These are phyloP conservation scores for Standfussiana lucernea DNA, from an alignment of 2,888 invertebrate genomes.

Conservation along the genomic window DNA sequence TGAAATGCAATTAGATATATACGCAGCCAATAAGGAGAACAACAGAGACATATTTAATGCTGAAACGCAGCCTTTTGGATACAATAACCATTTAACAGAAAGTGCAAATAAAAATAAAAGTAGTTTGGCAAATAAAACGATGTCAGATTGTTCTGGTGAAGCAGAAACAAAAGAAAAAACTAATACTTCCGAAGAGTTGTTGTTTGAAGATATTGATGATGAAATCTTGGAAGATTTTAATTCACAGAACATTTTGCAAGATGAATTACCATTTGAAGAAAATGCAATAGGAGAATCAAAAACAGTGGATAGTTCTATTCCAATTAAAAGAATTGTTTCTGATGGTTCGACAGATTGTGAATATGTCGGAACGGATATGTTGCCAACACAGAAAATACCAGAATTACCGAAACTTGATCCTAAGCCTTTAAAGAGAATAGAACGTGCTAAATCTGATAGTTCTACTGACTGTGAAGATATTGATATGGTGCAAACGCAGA, in stretches of 20 bases:
- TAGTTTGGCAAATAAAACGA: conserved; percentile 54
- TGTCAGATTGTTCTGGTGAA: conserved; percentile 11
- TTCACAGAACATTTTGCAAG: conserved; percentile 80
- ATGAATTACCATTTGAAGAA: conserved; percentile 64
- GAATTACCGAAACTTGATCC: conserved; percentile 22
- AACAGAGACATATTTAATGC: conserved; percentile 73
- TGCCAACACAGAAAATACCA: conserved; percentile 64
- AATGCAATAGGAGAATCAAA: conserved; percentile 22
- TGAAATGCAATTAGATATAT: conserved; percentile 78
- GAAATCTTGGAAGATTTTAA: conserved; percentile 75
- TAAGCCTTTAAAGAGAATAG: conserved; percentile 45
- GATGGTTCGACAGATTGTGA: conserved; percentile 68
- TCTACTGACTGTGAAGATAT: conserved; percentile 80
- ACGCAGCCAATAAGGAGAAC: conserved; percentile 76
- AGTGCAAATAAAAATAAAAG: conserved; percentile 40
- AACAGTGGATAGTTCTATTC: conserved; percentile 8
- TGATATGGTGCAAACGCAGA: conserved; percentile 74
- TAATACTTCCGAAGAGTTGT: conserved; percentile 77
- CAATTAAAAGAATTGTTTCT: conserved; percentile 58
- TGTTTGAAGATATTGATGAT: conserved; percentile 81
- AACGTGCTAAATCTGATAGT: conserved; percentile 69
- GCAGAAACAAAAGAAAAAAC: conserved; percentile 35
- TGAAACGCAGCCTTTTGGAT: conserved; percentile 70
- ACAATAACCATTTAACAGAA: conserved; percentile 49
- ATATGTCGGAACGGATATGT: conserved; percentile 62